phyloP scores from a whole-genome alignment of 2,113 vertebrate species.

The Numenius arquata region DNA sequence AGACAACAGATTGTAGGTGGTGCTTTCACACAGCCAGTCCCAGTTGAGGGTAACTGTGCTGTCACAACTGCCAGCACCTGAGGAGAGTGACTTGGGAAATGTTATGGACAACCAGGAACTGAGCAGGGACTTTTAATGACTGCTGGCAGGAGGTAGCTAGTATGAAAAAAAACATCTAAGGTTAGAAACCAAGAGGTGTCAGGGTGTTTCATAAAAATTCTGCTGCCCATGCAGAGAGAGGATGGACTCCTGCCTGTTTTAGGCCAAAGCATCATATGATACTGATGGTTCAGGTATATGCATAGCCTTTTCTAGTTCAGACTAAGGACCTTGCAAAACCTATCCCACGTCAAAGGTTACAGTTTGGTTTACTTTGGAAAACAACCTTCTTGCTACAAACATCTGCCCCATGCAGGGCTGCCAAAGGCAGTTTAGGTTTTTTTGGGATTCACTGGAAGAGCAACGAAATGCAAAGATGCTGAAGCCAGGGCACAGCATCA shows the following conservation, averaged over 20 bases:
- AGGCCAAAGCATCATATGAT: not conserved
- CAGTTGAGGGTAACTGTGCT: not conserved
- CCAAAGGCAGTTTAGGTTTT: not conserved
- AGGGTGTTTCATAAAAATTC: constrained; percentile 48
- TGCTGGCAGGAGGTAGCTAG: not conserved
- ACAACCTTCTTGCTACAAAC: not conserved
- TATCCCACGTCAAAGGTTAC: not conserved
- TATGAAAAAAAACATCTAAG: not conserved
- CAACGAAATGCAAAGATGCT: not conserved
- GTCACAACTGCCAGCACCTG: not conserved
- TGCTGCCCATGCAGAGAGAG: not conserved
- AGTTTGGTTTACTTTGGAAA: not conserved
- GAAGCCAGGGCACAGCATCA: not conserved
- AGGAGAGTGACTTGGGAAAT: not conserved
- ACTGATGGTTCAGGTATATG: not conserved
- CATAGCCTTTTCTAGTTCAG: not conserved
- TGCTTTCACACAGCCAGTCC: not conserved
- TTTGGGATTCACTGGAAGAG: not conserved
- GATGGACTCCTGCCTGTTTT: not conserved
- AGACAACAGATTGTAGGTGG: not conserved
- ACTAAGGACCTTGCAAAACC: not conserved
- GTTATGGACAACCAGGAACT: not conserved
- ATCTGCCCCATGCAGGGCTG: not conserved
- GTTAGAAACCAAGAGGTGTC: not conserved
- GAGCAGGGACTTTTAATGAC: not conserved